These are phyloP conservation scores for Elephas maximus DNA, from an alignment of 2,113 vertebrate genomes.

Conservation along the genomic window DNA sequence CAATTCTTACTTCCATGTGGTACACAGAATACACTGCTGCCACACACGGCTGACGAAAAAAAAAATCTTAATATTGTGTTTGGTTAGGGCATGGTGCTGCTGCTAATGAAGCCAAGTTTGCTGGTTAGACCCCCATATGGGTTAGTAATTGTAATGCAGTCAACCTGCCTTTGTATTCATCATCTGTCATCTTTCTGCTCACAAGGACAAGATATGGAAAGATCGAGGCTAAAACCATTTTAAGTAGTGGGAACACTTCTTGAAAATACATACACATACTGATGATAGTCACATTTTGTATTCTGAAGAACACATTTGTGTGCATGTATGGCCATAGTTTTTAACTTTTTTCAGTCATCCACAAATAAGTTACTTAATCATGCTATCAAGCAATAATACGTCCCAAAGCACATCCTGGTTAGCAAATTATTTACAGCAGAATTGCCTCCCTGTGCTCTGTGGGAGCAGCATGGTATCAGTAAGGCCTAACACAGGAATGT, in stretches of 20 bases:
- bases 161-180: background rate
- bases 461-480: background rate
- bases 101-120: constrained; percentile 22
- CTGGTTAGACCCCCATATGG: background rate
- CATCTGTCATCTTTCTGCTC: constrained; percentile 49
- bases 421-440: background rate
- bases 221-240: background rate
- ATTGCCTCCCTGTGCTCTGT: background rate
- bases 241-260: background rate
- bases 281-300: background rate
- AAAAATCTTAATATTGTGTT: background rate
- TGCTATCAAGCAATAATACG: background rate
- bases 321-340: background rate
- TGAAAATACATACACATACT: background rate
- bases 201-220: constrained; percentile 42
- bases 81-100: background rate
- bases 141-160: background rate
- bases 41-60: background rate
- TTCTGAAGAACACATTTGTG: background rate
- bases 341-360: background rate
- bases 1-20: constrained; percentile 46
- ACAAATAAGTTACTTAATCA: background rate
- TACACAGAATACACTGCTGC: background rate
- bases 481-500: background rate
- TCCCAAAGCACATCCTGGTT: background rate